These are phyloP conservation scores for Ctenodactylus gundi DNA, from an alignment of 2,113 vertebrate genomes.

Conservation along the genomic window DNA sequence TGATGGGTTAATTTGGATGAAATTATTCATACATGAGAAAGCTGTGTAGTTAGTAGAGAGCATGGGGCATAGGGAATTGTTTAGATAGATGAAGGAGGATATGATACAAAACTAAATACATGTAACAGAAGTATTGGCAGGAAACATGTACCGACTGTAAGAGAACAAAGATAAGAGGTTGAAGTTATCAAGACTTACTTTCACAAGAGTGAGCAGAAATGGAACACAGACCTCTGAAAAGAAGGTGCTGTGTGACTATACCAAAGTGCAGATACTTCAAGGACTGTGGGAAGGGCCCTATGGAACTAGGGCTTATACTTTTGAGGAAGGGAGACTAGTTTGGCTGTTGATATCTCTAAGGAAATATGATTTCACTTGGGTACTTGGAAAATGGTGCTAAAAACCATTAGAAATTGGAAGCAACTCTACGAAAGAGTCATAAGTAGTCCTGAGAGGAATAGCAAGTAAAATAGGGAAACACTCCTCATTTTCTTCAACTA, in stretches of 20 bases:
- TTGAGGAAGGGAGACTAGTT: not conserved
- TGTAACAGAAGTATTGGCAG: not conserved
- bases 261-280: not conserved
- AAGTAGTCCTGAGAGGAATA: not conserved
- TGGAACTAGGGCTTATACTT: not conserved
- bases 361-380: not conserved
- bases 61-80: not conserved
- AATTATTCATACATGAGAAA: too few relatives aligned
- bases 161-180: not conserved
- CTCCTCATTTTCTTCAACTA: not conserved
- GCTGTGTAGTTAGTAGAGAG: not conserved
- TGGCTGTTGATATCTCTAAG: not conserved
- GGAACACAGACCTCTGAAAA: not conserved
- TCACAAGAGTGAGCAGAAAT: not conserved
- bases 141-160: not conserved
- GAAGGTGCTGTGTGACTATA: not conserved
- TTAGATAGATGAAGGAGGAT: not conserved
- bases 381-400: not conserved
- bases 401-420: not conserved
- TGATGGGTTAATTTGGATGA: not conserved
- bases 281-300: not conserved
- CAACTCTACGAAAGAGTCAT: not conserved
- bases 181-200: not conserved
- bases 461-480: not conserved
- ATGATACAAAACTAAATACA: not conserved